These are phyloP conservation scores for Bombus terrestris DNA, from an alignment of 1,140 invertebrate genomes.

Conservation along the genomic window DNA sequence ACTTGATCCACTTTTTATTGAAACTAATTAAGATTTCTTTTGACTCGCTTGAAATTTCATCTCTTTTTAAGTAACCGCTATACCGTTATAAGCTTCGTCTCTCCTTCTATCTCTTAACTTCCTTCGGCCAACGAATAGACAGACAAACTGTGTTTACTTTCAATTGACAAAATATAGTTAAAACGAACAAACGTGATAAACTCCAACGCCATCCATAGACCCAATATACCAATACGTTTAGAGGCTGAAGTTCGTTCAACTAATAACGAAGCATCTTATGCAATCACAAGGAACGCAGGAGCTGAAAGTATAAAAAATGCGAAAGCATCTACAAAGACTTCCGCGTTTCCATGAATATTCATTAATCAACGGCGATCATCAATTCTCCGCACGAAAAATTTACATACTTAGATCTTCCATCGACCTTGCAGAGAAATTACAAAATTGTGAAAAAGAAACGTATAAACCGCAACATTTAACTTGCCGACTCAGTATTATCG, in stretches of 20 bases:
- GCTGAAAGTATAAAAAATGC: background rate
- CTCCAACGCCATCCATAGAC: too few relatives aligned
- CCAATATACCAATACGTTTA: too few relatives aligned
- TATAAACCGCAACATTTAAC: too few relatives aligned
- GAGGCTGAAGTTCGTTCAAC: background rate
- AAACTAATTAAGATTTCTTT: constrained; percentile 18
- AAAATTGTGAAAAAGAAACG: too few relatives aligned
- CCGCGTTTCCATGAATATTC: background rate
- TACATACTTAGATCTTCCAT: background rate
- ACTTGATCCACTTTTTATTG: background rate
- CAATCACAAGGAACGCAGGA: background rate
- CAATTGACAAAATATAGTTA: background rate
- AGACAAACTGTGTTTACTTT: background rate
- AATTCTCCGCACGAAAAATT: background rate
- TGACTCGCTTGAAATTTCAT: background rate
- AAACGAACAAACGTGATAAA: background rate
- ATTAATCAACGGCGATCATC: background rate
- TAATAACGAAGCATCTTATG: background rate
- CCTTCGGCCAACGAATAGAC: background rate
- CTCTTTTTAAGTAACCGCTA: background rate
- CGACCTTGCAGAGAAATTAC: background rate
- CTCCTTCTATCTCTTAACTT: background rate
- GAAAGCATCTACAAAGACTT: background rate
- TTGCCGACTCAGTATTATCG: too few relatives aligned
- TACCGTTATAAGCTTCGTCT: too few relatives aligned